Percentiles rank a stretch among this genome's conserved stretches.
Evolutionary conservation across 1,140 invertebrate genomes (phyloP).

Genomic region (Ptiloglossa arizonensis): DNA sequence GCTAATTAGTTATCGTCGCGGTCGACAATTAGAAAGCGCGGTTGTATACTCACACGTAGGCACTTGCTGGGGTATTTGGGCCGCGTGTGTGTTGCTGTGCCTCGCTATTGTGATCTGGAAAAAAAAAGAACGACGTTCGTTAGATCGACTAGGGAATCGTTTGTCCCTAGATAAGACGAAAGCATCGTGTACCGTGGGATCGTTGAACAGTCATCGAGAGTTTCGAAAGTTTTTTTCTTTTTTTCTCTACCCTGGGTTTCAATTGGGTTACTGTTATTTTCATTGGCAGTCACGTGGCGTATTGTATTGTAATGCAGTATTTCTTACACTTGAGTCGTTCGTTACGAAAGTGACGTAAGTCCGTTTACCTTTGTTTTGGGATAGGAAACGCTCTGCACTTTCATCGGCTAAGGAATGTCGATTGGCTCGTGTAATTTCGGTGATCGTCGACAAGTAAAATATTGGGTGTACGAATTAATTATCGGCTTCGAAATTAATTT

Average conservation of each 20-base stretch:
- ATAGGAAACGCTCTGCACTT: too few relatives aligned
- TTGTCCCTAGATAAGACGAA: constrained; percentile 1
- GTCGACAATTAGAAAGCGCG: constrained; percentile 67
- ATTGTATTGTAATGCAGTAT: too few relatives aligned
- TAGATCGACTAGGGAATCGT: constrained; percentile 30
- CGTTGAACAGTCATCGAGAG: background rate
- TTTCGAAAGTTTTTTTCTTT: too few relatives aligned
- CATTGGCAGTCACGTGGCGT: too few relatives aligned
- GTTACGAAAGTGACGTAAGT: too few relatives aligned
- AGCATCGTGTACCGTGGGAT: constrained; percentile 46
- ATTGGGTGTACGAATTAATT: too few relatives aligned
- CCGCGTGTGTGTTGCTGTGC: constrained; percentile 73
- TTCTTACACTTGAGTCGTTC: too few relatives aligned
- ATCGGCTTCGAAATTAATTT: too few relatives aligned
- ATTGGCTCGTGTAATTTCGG: too few relatives aligned
- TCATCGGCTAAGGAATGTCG: too few relatives aligned
- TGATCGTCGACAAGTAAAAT: too few relatives aligned
- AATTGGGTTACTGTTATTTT: background rate
- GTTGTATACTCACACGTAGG: constrained; percentile 75
- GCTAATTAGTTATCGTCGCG: constrained; percentile 61
- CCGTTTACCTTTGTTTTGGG: too few relatives aligned
- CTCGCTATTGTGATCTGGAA: constrained; percentile 77
- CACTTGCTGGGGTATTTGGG: constrained; percentile 75
- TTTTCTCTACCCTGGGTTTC: background rate
- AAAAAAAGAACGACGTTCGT: constrained; percentile 62